A percentile compares a stretch with the other conserved stretches of the same genome.
These are phyloP conservation scores for Atherinomorus stipes DNA, from an alignment of 2,113 vertebrate genomes.

Conservation along the genomic window DNA sequence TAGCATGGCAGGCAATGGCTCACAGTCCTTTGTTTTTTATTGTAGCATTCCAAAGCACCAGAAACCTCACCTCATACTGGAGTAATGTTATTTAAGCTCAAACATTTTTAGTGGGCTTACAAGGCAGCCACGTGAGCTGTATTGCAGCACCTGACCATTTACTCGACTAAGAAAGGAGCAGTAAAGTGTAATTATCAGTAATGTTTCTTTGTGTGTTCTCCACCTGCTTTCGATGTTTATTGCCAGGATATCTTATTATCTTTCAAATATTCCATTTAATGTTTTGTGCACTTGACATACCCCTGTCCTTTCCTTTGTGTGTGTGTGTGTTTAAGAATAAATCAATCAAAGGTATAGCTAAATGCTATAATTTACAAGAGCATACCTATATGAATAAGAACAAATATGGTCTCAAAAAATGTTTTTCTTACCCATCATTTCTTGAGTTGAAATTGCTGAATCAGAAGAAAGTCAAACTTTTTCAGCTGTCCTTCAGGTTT, in stretches of 20 bases:
- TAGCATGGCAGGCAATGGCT: too few species aligned
- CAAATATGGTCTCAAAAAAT: slow-evolving; percentile 9
- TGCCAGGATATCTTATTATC: slow-evolving; percentile 34
- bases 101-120: slow-evolving; percentile 15
- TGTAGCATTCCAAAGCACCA: background rate
- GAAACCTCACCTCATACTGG: background rate
- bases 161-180: slow-evolving; percentile 10
- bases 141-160: slow-evolving; percentile 19
- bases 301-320: too few species aligned
- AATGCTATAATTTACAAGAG: too few species aligned
- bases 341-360: too few species aligned
- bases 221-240: slow-evolving; percentile 53
- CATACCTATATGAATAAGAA: slow-evolving; percentile 10
- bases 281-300: too few species aligned
- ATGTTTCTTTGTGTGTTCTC: slow-evolving; percentile 45
- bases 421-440: too few species aligned
- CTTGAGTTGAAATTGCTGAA: background rate
- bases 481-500: slow-evolving; percentile 7
- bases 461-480: background rate
- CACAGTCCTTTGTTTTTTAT: background rate
- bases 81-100: slow-evolving; percentile 5
- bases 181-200: slow-evolving; percentile 56
- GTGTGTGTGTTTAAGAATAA: too few species aligned
- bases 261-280: slow-evolving; percentile 33
- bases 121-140: slow-evolving; percentile 3